Evolutionary conservation across 2,888 invertebrate genomes (phyloP).

Genomic region (Trichacis sp.): DNA sequence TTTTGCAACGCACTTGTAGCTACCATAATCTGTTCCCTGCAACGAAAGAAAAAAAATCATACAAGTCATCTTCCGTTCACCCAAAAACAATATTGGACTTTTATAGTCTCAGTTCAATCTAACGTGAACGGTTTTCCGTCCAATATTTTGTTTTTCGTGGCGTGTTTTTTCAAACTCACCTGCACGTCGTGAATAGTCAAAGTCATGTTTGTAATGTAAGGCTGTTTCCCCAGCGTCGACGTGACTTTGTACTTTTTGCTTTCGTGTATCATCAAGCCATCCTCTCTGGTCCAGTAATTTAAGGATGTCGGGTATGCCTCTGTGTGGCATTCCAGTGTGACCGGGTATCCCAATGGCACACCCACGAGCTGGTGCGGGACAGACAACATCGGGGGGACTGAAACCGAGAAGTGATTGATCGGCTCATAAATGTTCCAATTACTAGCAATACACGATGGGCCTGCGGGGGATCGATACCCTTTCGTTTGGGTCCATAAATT

Average conservation of each 20-base stretch:
- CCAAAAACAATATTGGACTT: too few species aligned
- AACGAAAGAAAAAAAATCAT: too few species aligned
- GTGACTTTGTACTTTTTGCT: conserved; percentile 79
- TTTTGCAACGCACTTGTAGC: conserved; percentile 89
- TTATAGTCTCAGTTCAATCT: too few species aligned
- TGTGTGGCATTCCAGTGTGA: conserved; percentile 88
- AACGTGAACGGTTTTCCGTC: too few species aligned
- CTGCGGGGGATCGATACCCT: conserved; percentile 47
- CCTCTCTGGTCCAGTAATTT: conserved; percentile 91
- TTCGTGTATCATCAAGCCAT: conserved; percentile 90
- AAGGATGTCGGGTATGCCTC: conserved; percentile 92
- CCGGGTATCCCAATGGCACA: conserved; percentile 84
- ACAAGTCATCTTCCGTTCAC: too few species aligned
- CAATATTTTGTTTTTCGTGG: too few species aligned
- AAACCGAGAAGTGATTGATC: conserved; percentile 63
- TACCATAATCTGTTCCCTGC: conserved; percentile 84
- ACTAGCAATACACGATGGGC: conserved; percentile 52
- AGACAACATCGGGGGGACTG: conserved; percentile 93
- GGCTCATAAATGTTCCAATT: conserved; percentile 61
- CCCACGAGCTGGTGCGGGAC: conserved; percentile 92
- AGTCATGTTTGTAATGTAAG: conserved; percentile 90
- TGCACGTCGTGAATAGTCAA: conserved; percentile 82
- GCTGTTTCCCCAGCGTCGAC: conserved; percentile 77
- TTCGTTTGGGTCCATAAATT: too few species aligned
- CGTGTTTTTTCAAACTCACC: conserved; percentile 44